Evolutionary conservation across 2,797 vertebrate species (phyloP), one percentile per base, ranked within the genome.

Genomic region (Clamator glandarius): DNA sequence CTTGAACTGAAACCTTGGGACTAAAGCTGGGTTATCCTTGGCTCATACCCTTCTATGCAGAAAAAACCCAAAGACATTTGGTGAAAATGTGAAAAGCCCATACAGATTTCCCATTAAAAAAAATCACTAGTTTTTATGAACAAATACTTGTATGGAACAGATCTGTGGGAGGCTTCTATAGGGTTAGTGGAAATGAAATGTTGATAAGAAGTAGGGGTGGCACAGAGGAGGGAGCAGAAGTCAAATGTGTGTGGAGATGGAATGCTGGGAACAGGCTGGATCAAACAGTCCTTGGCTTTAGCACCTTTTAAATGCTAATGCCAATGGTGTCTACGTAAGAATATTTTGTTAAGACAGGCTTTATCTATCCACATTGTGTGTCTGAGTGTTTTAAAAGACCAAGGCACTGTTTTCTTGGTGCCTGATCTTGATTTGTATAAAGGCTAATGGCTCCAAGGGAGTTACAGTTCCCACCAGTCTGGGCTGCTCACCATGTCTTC

Each of bases 101-200:
- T 57, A 33, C 54, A 63, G 28, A 33, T 50, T 46, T 12, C 12
- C 33, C 1, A 1, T 62, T n/a, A n/a, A 24, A 62, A 59, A 26
- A 63, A 11, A 8, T 4, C 1, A 33, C 26, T 50, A 11, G 5
- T 15, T 63, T 57, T 29, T 63, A 3, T 64, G 67, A 64, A 10
- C 48, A 39, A 75, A 24, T 66, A 31, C 14, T 58, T 46, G 7
- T 29, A 41, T 52, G 41, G 33, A 35, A 16, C 21, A 41, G 21
- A 74, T 80, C n/a, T 48, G 15, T 0, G 0, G 41, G 48, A 69
- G 15, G 18, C 31, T 63, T 87, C 29, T 68, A 0, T 15, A 66
- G 58, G 17, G 26, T 50, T 21, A 48, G 25, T 33, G 33, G 31
- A 20, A 81, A 11, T 75, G 31, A 16, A 58, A n/a, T 1, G 4